A percentile compares a stretch with the other conserved stretches of the same genome.
phyloP scores from a whole-genome alignment of 2,888 invertebrate species.

The Lasioglossum zephyrum region DNA sequence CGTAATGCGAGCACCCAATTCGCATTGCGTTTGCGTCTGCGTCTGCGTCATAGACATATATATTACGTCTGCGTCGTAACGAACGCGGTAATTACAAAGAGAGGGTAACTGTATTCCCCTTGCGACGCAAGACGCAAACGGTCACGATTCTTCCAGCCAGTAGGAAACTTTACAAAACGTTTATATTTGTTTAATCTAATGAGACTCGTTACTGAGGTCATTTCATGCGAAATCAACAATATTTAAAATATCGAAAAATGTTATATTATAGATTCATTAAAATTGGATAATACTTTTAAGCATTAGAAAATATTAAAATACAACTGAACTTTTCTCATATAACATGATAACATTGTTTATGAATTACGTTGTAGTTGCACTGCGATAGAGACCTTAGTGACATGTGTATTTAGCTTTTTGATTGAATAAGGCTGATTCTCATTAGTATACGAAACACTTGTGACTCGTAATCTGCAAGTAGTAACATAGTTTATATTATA shows the following conservation, averaged over 20 bases:
- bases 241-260: no score
- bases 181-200: no score
- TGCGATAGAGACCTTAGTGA: not conserved
- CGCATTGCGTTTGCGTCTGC: no score
- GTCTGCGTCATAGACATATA: no score
- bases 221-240: no score
- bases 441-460: not conserved
- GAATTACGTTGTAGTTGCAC: not conserved
- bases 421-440: not conserved
- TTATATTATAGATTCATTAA: constrained; percentile 1
- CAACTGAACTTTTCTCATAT: not conserved
- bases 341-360: no score
- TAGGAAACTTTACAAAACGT: not conserved
- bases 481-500: constrained; percentile 9
- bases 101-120: no score
- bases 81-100: no score
- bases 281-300: not conserved
- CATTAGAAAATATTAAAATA: not conserved
- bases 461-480: not conserved
- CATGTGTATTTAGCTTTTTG: not conserved
- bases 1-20: no score
- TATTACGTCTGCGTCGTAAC: no score
- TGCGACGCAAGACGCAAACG: not conserved
- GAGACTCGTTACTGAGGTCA: not conserved
- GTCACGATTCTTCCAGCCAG: not conserved